phyloP scores from a whole-genome alignment of 1,140 invertebrate genomes.

The Mylabris phalerata region DNA sequence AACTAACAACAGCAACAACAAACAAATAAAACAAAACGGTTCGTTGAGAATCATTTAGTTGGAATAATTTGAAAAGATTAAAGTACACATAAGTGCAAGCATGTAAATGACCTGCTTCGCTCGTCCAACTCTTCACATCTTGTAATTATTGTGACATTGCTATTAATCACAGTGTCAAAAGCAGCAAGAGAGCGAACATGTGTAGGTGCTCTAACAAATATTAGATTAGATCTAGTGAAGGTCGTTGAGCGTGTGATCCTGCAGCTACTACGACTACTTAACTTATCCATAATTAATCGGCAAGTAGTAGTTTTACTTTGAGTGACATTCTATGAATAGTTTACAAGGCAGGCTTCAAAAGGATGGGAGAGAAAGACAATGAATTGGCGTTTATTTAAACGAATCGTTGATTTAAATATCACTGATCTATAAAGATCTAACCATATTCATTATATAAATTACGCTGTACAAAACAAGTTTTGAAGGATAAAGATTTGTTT shows the following conservation, averaged over 20 bases:
- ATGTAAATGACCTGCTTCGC: constrained; percentile 11
- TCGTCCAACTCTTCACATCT: not conserved
- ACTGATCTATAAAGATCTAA: no score
- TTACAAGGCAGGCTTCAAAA: constrained; percentile 4
- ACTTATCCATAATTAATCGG: constrained; percentile 18
- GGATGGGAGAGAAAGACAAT: no score
- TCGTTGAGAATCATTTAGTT: constrained; percentile 3
- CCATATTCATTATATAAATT: no score
- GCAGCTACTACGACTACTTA: not conserved
- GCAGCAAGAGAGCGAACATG: not conserved
- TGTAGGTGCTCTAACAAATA: constrained; percentile 5
- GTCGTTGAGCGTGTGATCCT: constrained; percentile 7
- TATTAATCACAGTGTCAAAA: constrained; percentile 17
- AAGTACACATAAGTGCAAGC: not conserved
- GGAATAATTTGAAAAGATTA: constrained; percentile 7
- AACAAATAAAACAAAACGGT: not conserved
- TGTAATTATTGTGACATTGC: constrained; percentile 6
- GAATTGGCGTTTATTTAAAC: no score
- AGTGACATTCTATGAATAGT: constrained; percentile 17
- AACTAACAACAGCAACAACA: no score
- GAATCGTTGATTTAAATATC: no score
- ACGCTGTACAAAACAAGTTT: not conserved
- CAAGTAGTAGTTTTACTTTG: constrained; percentile 8
- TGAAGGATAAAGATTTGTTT: not conserved
- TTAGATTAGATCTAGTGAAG: constrained; percentile 16